A percentile compares a stretch with the other conserved stretches of the same genome.
These are phyloP conservation scores for Monopis laevigella DNA, from an alignment of 2,888 invertebrate species.

Conservation along the genomic window DNA sequence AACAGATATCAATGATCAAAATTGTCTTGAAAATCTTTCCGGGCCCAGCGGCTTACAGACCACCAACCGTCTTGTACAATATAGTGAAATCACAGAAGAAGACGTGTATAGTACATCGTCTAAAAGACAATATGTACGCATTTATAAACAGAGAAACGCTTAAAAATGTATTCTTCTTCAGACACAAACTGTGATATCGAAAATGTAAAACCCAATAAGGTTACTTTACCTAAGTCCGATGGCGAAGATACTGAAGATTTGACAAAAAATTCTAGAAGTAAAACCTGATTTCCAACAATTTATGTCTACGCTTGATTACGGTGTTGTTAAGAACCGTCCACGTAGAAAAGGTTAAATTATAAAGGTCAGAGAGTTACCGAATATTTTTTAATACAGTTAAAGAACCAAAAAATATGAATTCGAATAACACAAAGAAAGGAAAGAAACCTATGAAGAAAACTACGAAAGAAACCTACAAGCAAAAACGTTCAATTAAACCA, in stretches of 20 bases:
- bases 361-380: slow-evolving; percentile 17
- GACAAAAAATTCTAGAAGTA: too few relatives aligned
- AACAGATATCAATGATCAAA: slow-evolving; percentile 7
- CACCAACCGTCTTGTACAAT: slow-evolving; percentile 4
- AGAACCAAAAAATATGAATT: too few relatives aligned
- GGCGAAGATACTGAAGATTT: slow-evolving; percentile 12
- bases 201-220: neutral
- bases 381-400: slow-evolving; percentile 16
- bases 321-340: slow-evolving; percentile 14
- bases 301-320: slow-evolving; percentile 18
- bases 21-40: too few relatives aligned
- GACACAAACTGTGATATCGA: neutral
- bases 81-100: neutral
- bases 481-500: neutral
- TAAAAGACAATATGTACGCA: slow-evolving; percentile 4
- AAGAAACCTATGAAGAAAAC: too few relatives aligned
- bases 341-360: slow-evolving; percentile 17
- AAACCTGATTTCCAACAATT: slow-evolving; percentile 15
- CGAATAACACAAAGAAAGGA: neutral
- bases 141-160: too few relatives aligned
- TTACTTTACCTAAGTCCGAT: too few relatives aligned
- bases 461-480: neutral
- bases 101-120: too few relatives aligned
- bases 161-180: too few relatives aligned
- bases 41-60: neutral